phyloP scores from a whole-genome alignment of 2,797 vertebrate species.

The Fundulus diaphanus region DNA sequence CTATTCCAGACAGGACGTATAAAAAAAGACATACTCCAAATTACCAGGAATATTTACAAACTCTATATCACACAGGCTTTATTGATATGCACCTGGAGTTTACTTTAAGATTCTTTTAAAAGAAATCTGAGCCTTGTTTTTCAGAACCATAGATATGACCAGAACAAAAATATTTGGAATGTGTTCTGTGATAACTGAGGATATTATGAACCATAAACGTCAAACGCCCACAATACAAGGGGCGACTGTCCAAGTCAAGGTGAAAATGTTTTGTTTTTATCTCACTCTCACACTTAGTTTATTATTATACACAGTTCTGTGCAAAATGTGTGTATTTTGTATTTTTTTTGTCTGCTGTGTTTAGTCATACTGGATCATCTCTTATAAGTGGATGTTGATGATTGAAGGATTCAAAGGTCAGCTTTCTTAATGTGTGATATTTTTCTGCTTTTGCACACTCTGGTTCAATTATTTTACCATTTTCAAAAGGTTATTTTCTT shows the following conservation, averaged over 20 bases:
- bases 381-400: neutral
- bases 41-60: neutral
- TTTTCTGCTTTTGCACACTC: neutral
- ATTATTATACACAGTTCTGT: conserved; percentile 2
- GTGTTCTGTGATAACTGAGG: neutral
- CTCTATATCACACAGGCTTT: neutral
- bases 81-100: neutral
- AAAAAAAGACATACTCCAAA: neutral
- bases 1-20: too few species aligned
- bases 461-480: neutral
- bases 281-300: conserved; percentile 4
- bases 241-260: conserved; percentile 1
- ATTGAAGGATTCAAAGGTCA: neutral
- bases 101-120: neutral
- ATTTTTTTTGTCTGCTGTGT: neutral
- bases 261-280: conserved; percentile 1
- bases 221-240: conserved; percentile 9
- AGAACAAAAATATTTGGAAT: neutral
- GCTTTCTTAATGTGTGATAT: neutral
- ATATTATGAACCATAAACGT: neutral
- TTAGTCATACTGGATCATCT: neutral
- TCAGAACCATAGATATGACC: neutral
- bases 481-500: neutral
- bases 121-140: neutral
- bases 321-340: neutral